These are phyloP conservation scores for Scleropages formosus DNA, from an alignment of 2,797 vertebrate species.

Conservation along the genomic window DNA sequence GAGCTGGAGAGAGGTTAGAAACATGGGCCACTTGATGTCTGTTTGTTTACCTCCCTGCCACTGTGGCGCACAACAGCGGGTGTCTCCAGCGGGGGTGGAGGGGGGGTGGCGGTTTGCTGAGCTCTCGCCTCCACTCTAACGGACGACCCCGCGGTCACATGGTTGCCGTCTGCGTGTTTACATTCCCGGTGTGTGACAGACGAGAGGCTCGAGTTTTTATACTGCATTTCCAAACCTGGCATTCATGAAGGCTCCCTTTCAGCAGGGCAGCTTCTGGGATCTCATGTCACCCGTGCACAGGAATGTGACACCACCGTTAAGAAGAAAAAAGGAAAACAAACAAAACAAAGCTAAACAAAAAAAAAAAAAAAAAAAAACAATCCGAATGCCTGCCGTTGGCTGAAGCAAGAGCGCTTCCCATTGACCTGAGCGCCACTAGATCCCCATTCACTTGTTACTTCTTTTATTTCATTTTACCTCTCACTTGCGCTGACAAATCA, in stretches of 20 bases:
- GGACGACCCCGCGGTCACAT: neutral
- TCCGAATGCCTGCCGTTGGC: slow-evolving; percentile 2
- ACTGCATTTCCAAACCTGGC: neutral
- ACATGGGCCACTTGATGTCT: neutral
- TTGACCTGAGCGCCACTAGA: slow-evolving; percentile 4
- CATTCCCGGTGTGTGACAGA: slow-evolving; percentile 20
- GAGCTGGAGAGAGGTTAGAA: neutral
- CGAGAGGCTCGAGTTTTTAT: neutral
- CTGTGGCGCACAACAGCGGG: neutral
- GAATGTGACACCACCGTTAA: neutral
- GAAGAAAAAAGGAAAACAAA: neutral
- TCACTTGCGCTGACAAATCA: neutral
- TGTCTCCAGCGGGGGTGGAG: neutral
- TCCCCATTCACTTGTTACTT: slow-evolving; percentile 6
- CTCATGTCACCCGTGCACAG: slow-evolving; percentile 8
- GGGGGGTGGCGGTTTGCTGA: neutral
- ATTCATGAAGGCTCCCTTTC: slow-evolving; percentile 10
- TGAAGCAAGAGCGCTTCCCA: neutral
- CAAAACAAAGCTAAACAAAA: neutral
- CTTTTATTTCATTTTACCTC: neutral
- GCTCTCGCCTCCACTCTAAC: neutral
- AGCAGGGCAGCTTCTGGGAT: neutral
- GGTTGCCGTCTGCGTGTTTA: slow-evolving; percentile 2
- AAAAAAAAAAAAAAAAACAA: neutral
- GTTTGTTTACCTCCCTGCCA: slow-evolving; percentile 2